Evolutionary conservation across 2,113 vertebrate genomes (phyloP).

Genomic region (Oreochromis spilurus): DNA sequence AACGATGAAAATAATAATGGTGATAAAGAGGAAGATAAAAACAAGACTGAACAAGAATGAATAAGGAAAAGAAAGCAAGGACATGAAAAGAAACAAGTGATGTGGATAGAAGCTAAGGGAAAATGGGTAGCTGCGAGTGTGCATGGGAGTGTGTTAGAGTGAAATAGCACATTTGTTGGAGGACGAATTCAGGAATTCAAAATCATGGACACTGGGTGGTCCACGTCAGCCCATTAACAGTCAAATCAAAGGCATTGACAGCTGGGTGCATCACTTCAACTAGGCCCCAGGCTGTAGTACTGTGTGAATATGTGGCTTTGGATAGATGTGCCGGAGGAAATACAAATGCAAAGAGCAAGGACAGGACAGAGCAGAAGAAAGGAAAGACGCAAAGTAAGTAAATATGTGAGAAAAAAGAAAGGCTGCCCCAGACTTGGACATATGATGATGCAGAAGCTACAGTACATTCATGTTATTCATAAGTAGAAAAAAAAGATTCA

Average conservation of each 20-base stretch:
- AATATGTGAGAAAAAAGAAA: background rate
- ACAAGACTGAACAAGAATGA: background rate
- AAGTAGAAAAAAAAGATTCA: background rate
- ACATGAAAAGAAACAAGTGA: background rate
- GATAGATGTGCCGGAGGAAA: background rate
- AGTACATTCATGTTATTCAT: background rate
- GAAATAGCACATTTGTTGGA: background rate
- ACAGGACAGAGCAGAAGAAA: background rate
- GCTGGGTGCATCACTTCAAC: background rate
- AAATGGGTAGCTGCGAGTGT: background rate
- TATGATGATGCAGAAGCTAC: background rate
- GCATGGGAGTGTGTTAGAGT: background rate
- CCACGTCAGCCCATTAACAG: conserved; percentile 2
- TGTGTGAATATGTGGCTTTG: conserved; percentile 3
- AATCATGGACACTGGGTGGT: background rate
- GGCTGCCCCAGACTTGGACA: background rate
- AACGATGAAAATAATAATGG: background rate
- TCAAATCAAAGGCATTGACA: conserved; percentile 19
- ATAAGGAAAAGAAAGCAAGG: background rate
- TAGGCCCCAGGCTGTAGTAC: background rate
- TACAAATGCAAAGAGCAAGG: background rate
- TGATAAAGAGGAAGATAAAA: background rate
- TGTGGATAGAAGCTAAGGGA: conserved; percentile 1
- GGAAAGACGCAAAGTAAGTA: background rate
- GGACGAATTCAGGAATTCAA: background rate